Evolutionary conservation across 2,888 invertebrate genomes (phyloP).

Genomic region (Neoaliturus tenellus): DNA sequence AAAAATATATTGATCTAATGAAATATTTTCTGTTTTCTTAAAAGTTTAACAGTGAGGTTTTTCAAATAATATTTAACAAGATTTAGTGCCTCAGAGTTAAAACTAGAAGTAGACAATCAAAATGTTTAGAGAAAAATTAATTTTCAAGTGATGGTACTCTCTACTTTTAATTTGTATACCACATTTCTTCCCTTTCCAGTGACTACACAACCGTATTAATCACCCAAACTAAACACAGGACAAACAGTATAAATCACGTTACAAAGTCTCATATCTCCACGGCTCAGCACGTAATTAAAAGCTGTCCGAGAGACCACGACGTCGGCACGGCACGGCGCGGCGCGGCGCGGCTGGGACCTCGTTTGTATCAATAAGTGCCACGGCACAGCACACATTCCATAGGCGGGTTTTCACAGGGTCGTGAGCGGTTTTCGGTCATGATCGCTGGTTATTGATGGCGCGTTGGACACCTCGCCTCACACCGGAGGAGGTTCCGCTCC

Average conservation of each 20-base stretch:
- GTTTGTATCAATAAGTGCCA: constrained; percentile 13
- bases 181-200: too few species aligned
- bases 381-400: not conserved
- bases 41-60: too few species aligned
- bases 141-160: too few species aligned
- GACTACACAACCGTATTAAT: too few species aligned
- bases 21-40: too few species aligned
- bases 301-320: not conserved
- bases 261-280: too few species aligned
- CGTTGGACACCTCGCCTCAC: not conserved
- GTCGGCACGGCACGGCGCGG: not conserved
- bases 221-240: not conserved
- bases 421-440: constrained; percentile 30
- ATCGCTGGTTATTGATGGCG: constrained; percentile 6
- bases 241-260: not conserved
- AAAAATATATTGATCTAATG: too few species aligned
- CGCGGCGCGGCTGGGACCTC: not conserved
- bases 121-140: too few species aligned
- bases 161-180: too few species aligned
- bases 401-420: constrained; percentile 13
- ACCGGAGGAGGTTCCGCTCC: not conserved
- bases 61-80: too few species aligned
- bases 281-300: not conserved
- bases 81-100: too few species aligned
- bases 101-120: too few species aligned